These are phyloP conservation scores for Apis cerana DNA, from an alignment of 1,140 invertebrate species.

Conservation along the genomic window DNA sequence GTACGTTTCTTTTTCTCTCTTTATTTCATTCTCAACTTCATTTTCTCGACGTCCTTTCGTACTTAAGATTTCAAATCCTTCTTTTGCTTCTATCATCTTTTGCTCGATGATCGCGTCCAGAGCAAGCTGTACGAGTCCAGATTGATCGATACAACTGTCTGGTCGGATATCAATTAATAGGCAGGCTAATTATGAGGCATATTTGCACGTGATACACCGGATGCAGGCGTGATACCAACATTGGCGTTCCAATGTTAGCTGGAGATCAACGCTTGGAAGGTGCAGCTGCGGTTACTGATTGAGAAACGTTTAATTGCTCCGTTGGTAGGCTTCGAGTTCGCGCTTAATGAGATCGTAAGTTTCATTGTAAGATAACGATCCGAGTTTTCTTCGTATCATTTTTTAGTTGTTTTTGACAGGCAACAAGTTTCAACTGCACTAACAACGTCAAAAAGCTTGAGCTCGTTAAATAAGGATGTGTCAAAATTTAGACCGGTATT, in stretches of 20 bases:
- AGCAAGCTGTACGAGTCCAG: background rate
- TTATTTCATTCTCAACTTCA: background rate
- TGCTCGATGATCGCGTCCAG: background rate
- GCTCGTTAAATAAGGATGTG: background rate
- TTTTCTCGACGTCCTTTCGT: background rate
- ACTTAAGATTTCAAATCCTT: background rate
- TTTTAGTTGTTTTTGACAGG: background rate
- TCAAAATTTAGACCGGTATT: background rate
- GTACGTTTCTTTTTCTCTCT: too few relatives aligned
- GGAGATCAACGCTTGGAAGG: background rate
- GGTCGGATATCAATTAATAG: constrained; percentile 49
- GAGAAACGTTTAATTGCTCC: constrained; percentile 24
- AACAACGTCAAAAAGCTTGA: background rate
- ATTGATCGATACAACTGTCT: constrained; percentile 34
- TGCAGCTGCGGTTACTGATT: constrained; percentile 13
- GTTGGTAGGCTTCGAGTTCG: background rate
- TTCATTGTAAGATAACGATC: constrained; percentile 1
- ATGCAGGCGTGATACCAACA: constrained; percentile 2
- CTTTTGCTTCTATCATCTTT: background rate
- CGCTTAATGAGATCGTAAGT: constrained; percentile 16
- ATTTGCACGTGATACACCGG: constrained; percentile 14
- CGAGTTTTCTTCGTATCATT: background rate
- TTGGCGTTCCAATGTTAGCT: background rate
- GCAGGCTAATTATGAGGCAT: constrained; percentile 17
- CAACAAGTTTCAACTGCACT: background rate